Conservation (phyloP, 1,140 invertebrate genomes). For the Ostrea edulis region DNA sequence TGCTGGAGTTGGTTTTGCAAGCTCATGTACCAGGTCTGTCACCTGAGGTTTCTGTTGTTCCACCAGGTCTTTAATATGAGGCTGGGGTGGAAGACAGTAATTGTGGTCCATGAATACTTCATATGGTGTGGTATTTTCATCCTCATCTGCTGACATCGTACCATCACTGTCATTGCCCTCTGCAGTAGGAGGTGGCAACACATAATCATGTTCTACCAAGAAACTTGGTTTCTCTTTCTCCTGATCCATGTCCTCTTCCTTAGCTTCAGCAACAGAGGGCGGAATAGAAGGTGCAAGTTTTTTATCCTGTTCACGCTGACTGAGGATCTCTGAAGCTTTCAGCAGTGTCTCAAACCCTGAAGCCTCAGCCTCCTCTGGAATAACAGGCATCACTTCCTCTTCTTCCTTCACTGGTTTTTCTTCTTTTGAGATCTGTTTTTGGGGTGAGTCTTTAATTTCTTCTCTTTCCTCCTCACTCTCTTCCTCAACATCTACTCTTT, state of each 20-base stretch:
- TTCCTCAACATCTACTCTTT: conserved; percentile 35
- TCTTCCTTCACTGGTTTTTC: conserved; percentile 2
- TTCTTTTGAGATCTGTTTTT: conserved; percentile 1
- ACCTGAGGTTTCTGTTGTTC: conserved; percentile 53
- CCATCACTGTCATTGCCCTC: conserved; percentile 63
- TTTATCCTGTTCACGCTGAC: conserved; percentile 51
- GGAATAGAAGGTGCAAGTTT: conserved; percentile 47
- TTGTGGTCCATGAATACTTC: conserved; percentile 76
- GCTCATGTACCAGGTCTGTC: conserved; percentile 4
- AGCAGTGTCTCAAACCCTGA: conserved; percentile 54
- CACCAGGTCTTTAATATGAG: conserved; percentile 53
- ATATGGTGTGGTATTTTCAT: conserved; percentile 57
- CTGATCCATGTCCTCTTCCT: conserved; percentile 24
- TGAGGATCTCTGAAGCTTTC: conserved; percentile 54
- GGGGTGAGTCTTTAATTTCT: not conserved
- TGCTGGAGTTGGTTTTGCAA: conserved; percentile 43
- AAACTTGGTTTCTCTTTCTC: conserved; percentile 63
- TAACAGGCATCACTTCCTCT: not conserved
- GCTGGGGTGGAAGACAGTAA: conserved; percentile 73
- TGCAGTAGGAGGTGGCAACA: conserved; percentile 58
- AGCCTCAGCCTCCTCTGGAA: conserved; percentile 40
- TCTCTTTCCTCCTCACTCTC: not conserved
- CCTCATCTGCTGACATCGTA: conserved; percentile 72
- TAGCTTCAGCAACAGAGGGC: not conserved
- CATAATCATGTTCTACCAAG: conserved; percentile 75